phyloP scores from a whole-genome alignment of 2,113 vertebrate genomes.

The Cairina moschata region DNA sequence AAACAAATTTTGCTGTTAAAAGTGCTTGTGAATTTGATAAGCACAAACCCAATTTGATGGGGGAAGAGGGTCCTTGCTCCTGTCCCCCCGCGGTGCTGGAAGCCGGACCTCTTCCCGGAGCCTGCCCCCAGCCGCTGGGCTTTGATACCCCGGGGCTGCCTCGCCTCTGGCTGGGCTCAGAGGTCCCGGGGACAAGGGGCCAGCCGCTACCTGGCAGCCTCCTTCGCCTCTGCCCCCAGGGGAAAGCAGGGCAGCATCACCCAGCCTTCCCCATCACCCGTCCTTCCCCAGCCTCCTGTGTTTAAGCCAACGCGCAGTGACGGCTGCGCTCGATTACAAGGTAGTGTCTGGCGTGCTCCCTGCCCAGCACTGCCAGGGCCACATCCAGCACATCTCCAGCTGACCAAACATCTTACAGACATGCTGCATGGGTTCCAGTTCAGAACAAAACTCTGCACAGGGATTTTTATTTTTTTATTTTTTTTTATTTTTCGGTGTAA shows the following conservation, averaged over 20 bases:
- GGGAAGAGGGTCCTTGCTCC: not conserved
- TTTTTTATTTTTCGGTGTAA: not conserved
- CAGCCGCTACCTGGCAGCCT: not conserved
- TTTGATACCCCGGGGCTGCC: no score
- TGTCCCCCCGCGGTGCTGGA: not conserved
- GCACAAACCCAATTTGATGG: fast-evolving
- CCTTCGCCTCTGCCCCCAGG: not conserved
- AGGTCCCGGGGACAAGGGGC: no score
- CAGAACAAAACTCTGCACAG: not conserved
- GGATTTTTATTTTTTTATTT: no score
- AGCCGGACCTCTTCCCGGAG: fast-evolving
- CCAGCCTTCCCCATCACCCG: not conserved
- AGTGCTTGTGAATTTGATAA: not conserved
- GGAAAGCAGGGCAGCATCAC: not conserved
- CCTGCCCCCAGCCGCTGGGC: not conserved
- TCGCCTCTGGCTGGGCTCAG: no score
- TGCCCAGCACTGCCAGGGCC: not conserved
- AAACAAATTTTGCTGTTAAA: not conserved
- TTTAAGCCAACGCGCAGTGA: not conserved
- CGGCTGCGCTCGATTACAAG: not conserved
- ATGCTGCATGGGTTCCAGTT: not conserved
- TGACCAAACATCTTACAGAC: not conserved
- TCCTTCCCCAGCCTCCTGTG: not conserved
- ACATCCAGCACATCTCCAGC: no score
- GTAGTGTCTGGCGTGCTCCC: not conserved